phyloP scores from a whole-genome alignment of 2,797 vertebrate genomes.

The Brachyrhaphis roseni region DNA sequence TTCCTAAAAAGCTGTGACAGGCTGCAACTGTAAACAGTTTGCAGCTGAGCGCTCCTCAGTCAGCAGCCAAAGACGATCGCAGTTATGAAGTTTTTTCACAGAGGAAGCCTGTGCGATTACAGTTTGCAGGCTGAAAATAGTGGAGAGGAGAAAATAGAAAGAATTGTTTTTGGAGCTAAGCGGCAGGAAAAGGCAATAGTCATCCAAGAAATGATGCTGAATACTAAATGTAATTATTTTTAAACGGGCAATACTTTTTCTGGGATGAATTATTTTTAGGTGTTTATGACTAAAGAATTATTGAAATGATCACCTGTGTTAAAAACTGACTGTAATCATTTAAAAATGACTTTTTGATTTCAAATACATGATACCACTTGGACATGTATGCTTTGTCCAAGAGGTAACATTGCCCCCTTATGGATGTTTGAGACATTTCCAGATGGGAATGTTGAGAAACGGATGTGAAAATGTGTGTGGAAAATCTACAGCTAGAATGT shows the following conservation, averaged over 20 bases:
- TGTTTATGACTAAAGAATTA: neutral
- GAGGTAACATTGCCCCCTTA: constrained; percentile 51
- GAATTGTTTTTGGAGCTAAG: neutral
- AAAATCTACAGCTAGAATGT: too few species aligned
- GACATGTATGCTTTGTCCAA: neutral
- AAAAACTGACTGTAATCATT: constrained; percentile 13
- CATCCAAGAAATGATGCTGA: neutral
- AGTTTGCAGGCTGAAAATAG: constrained; percentile 41
- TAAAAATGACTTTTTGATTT: constrained; percentile 12
- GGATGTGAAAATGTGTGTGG: neutral
- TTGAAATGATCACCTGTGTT: constrained; percentile 23
- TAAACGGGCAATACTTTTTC: constrained; percentile 1
- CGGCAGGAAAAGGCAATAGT: neutral
- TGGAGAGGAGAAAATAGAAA: constrained; percentile 35
- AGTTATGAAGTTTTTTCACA: constrained; percentile 59
- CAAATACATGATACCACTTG: neutral
- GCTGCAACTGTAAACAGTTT: constrained; percentile 76
- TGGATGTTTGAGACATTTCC: constrained; percentile 28
- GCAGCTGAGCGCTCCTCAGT: constrained; percentile 64
- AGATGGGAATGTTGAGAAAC: neutral
- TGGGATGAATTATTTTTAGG: constrained; percentile 14
- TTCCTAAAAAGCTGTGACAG: constrained; percentile 68
- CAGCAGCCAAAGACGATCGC: constrained; percentile 52
- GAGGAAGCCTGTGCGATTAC: constrained; percentile 60
- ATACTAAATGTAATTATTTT: neutral